phyloP scores from a whole-genome alignment of 2,113 vertebrate genomes.

The Coreoperca whiteheadi region DNA sequence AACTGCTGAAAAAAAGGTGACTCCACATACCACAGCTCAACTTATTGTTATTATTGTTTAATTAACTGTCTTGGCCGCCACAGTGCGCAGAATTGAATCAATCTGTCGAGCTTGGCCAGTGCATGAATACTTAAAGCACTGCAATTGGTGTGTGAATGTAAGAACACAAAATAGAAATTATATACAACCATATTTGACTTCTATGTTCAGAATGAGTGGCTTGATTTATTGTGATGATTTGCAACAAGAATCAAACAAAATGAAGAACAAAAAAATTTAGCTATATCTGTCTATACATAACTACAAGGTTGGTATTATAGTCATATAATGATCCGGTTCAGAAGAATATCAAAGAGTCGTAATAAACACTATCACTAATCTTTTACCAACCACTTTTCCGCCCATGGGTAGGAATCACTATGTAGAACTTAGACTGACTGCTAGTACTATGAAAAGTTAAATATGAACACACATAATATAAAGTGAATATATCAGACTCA shows the following conservation, averaged over 20 bases:
- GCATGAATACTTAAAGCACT: slow-evolving; percentile 10
- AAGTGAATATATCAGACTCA: neutral
- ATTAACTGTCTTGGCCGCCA: slow-evolving; percentile 31
- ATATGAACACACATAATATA: too few species aligned
- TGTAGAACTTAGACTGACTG: neutral
- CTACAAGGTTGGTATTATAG: neutral
- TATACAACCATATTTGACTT: neutral
- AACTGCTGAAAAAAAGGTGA: slow-evolving; percentile 12
- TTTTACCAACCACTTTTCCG: neutral
- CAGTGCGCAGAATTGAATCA: slow-evolving; percentile 27
- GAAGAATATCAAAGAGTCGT: neutral
- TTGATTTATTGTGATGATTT: neutral
- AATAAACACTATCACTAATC: neutral
- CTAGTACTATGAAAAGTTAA: neutral
- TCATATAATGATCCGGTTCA: neutral
- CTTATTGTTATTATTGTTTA: slow-evolving; percentile 42
- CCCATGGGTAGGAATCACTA: neutral
- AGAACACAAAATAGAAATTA: slow-evolving; percentile 6
- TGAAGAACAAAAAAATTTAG: neutral
- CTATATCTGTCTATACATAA: neutral
- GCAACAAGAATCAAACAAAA: neutral
- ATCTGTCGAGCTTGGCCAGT: slow-evolving; percentile 25
- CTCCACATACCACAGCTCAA: slow-evolving; percentile 14
- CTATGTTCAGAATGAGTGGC: neutral
- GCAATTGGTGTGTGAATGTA: slow-evolving; percentile 16